Evolutionary conservation across 2,888 invertebrate species (phyloP).

Genomic region (Anoplius nigerrimus): DNA sequence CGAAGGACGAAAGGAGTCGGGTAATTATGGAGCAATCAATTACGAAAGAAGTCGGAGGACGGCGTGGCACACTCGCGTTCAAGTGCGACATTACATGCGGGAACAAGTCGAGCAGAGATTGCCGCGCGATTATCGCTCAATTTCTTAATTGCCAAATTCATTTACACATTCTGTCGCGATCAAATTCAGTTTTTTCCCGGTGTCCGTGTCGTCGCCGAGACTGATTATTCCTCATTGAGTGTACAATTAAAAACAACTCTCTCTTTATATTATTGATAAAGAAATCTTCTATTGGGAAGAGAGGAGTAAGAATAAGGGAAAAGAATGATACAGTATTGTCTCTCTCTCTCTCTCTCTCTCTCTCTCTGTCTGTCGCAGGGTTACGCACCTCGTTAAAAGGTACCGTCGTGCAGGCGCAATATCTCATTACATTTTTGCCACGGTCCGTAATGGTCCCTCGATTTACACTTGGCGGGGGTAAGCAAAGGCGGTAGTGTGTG

Average conservation of each 20-base stretch:
- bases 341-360: neutral
- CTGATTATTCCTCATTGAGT: constrained; percentile 1
- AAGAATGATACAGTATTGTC: neutral
- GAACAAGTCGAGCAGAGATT: constrained; percentile 15
- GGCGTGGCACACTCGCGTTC: neutral
- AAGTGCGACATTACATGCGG: neutral
- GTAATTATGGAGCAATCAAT: constrained; percentile 56
- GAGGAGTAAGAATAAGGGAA: too few species aligned
- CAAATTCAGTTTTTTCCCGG: constrained; percentile 9
- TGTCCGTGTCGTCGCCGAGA: constrained; percentile 17
- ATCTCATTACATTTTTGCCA: constrained; percentile 61
- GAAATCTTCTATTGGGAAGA: too few species aligned
- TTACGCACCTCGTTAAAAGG: constrained; percentile 49
- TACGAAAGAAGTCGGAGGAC: constrained; percentile 28
- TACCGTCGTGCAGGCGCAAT: constrained; percentile 47
- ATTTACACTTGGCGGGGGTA: constrained; percentile 58
- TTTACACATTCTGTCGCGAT: constrained; percentile 12
- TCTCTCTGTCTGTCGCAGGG: constrained; percentile 11
- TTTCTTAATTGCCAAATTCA: constrained; percentile 49
- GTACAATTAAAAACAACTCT: constrained; percentile 8
- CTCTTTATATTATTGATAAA: too few species aligned
- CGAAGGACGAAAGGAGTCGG: constrained; percentile 40
- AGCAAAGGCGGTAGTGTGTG: neutral
- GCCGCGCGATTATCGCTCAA: constrained; percentile 37
- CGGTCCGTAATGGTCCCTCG: constrained; percentile 61